A percentile compares a stretch with the other conserved stretches of the same genome.
These are phyloP conservation scores for Brachionus paranguensis DNA, from an alignment of 1,140 invertebrate genomes.

Conservation along the genomic window DNA sequence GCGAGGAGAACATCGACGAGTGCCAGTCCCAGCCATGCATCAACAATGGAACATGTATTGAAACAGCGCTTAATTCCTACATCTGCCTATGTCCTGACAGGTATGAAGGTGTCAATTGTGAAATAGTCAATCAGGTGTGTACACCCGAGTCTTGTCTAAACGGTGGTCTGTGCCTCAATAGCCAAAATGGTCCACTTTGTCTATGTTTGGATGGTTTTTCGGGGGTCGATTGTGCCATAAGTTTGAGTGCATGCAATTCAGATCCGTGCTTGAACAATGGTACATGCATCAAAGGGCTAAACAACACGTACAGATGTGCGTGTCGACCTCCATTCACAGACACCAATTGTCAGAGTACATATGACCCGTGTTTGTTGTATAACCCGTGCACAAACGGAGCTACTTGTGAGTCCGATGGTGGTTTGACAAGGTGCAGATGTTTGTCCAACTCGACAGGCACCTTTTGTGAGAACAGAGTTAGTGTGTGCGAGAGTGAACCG, in stretches of 20 bases:
- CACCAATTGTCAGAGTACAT: constrained; percentile 37
- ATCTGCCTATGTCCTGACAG: constrained; percentile 63
- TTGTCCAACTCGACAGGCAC: constrained; percentile 75
- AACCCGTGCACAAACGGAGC: constrained; percentile 19
- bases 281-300: constrained; percentile 64
- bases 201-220: background rate
- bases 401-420: constrained; percentile 53
- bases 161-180: background rate
- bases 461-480: constrained; percentile 40
- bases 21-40: background rate
- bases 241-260: background rate
- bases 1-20: constrained; percentile 33
- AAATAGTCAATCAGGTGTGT: background rate
- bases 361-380: constrained; percentile 29
- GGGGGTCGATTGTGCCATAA: background rate
- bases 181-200: background rate
- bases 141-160: background rate
- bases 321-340: constrained; percentile 35
- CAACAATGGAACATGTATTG: constrained; percentile 19
- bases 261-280: constrained; percentile 80
- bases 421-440: constrained; percentile 73
- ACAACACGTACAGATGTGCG: constrained; percentile 14
- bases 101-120: constrained; percentile 26
- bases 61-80: constrained; percentile 50
- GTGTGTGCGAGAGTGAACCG: background rate